Evolutionary conservation across 2,797 vertebrate species (phyloP), one percentile per base, ranked within the genome.

Genomic region (Eulemur coronatus): DNA sequence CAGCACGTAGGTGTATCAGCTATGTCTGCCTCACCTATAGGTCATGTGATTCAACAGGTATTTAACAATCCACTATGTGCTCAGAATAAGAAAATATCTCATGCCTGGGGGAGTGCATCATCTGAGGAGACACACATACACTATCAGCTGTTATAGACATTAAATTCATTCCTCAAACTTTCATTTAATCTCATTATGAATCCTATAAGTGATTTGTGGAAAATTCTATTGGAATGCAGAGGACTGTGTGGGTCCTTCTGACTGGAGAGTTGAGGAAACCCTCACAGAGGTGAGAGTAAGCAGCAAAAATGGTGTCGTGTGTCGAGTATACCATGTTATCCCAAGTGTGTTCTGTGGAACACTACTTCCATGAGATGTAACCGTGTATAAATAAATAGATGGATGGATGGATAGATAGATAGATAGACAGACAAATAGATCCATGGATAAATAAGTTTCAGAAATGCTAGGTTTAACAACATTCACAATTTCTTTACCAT

Each of bases 11-110:
- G 26, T 67, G 24, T 57, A 57, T 24, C 10, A 46, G 22, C 69
- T 35, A 76, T 28, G 59, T n/a, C 84, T 78, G 78, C 65, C 52
- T 94, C 59, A 75, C 26, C 52, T 65, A 59, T 18, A 96, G 79
- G 67, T 28, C 65, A 63, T 11, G 33, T 15, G 65, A 76, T 33
- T 95, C 52, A 93, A 81, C 55, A 93, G 82, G 89, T 93, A 85
- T 87, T 94, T 87, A 95, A 92, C n/a, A 84, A 33, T 73, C 15
- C 17, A 48, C 41, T 43, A 14, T 63, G 61, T 84, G 46, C 50
- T 94, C 41, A 84, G 76, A 87, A 88, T 90, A 72, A 72, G 55
- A 61, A 95, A 86, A 88, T 78, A 57, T 52, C 18, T 89, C 48
- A 46, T 75, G 73, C 78, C 87, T 85, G 50, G 24, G 90, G 50